Conservation (phyloP, 2,797 vertebrate species). For the Falco cherrug region DNA sequence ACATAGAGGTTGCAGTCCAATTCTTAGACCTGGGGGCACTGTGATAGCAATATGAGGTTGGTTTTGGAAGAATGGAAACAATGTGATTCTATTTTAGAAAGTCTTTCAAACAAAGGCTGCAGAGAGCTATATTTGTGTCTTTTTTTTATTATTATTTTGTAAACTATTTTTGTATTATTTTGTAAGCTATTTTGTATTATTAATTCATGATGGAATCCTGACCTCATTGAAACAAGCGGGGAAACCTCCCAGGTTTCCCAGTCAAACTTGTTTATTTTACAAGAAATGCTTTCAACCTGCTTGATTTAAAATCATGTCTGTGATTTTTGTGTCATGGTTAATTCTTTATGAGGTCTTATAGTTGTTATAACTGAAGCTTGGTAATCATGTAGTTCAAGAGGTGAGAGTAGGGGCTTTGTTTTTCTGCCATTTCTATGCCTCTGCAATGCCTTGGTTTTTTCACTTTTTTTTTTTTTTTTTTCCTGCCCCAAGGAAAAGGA, state of each 20-base stretch:
- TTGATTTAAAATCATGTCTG: background rate
- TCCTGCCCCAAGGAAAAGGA: background rate
- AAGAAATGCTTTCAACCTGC: background rate
- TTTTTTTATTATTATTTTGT: background rate
- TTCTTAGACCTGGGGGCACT: background rate
- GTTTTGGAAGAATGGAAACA: background rate
- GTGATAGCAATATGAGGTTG: background rate
- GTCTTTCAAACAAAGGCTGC: background rate
- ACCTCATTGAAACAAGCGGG: background rate
- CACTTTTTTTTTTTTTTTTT: background rate
- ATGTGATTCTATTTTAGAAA: background rate
- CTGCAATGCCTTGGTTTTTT: background rate
- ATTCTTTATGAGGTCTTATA: background rate
- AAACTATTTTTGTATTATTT: too few relatives aligned
- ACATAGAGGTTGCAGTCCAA: background rate
- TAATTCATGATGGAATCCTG: background rate
- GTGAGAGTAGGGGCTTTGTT: background rate
- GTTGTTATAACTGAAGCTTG: background rate
- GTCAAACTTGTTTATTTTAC: background rate
- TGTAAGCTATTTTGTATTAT: background rate
- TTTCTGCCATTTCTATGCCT: background rate
- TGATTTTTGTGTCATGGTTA: background rate
- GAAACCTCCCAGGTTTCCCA: background rate
- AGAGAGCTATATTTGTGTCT: background rate
- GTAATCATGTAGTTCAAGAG: background rate